These are phyloP conservation scores for Notamacropus eugenii DNA, from an alignment of 2,797 vertebrate genomes.

Conservation along the genomic window DNA sequence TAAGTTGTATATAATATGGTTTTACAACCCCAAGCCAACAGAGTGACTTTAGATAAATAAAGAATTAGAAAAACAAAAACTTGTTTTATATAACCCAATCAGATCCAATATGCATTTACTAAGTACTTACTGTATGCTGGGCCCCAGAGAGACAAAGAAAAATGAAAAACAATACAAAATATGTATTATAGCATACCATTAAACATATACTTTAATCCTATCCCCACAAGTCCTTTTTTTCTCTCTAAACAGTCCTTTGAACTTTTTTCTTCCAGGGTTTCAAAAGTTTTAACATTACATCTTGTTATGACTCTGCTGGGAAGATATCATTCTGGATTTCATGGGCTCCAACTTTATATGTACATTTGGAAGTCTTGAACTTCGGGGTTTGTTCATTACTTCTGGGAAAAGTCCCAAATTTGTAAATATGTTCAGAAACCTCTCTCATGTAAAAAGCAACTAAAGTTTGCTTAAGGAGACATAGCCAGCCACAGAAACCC, in stretches of 20 bases:
- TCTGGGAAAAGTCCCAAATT: conserved; percentile 49
- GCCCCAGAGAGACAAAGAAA: background rate
- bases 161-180: background rate
- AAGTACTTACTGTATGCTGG: background rate
- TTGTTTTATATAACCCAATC: background rate
- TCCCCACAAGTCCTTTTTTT: background rate
- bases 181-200: background rate
- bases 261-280: background rate
- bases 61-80: background rate
- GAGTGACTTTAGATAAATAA: background rate
- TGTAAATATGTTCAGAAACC: conserved; percentile 37
- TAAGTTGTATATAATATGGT: background rate
- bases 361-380: conserved; percentile 3
- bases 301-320: conserved; percentile 12
- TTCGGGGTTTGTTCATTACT: background rate
- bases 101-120: background rate
- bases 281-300: background rate
- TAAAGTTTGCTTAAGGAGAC: conserved; percentile 61
- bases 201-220: background rate
- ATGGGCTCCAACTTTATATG: background rate
- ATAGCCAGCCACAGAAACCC: conserved; percentile 62
- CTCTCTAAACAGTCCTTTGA: background rate
- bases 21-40: background rate
- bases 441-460: conserved; percentile 49
- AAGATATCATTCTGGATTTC: conserved; percentile 3